Percentiles rank a stretch among this genome's conserved stretches.
These are phyloP conservation scores for Cyprinodon tularosa DNA, from an alignment of 2,113 vertebrate genomes.

Conservation along the genomic window DNA sequence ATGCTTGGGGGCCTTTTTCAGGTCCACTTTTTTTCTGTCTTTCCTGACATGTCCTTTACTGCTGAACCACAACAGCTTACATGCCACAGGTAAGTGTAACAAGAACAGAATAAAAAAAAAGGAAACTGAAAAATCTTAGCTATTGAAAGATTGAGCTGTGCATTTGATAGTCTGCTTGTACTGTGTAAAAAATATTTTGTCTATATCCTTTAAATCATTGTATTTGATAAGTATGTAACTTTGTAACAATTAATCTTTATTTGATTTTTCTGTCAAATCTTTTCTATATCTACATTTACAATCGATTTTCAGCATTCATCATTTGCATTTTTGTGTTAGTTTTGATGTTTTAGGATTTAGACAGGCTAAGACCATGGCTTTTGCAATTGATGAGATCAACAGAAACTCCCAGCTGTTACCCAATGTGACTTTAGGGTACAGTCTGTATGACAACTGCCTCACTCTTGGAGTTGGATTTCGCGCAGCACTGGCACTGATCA, in stretches of 20 bases:
- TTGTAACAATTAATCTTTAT: not conserved
- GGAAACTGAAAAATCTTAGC: not conserved
- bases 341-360: slow-evolving; percentile 64
- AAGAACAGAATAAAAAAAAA: not conserved
- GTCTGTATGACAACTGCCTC: slow-evolving; percentile 70
- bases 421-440: slow-evolving; percentile 68
- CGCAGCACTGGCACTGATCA: slow-evolving; percentile 58
- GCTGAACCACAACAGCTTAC: slow-evolving; percentile 39
- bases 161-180: not conserved
- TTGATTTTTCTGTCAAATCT: not conserved
- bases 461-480: slow-evolving; percentile 65
- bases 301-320: not conserved
- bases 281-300: not conserved
- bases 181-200: not conserved
- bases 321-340: slow-evolving; percentile 6
- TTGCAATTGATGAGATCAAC: slow-evolving; percentile 75
- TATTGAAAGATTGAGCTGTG: not conserved
- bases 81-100: slow-evolving; percentile 49
- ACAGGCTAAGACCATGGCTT: slow-evolving; percentile 70
- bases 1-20: slow-evolving; percentile 57
- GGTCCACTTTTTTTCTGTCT: slow-evolving; percentile 36
- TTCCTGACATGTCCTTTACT: slow-evolving; percentile 46
- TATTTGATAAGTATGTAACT: not conserved
- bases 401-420: slow-evolving; percentile 59
- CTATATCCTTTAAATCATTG: not conserved